These are phyloP conservation scores for Thymelicus sylvestris DNA, from an alignment of 2,888 invertebrate genomes.

Conservation along the genomic window DNA sequence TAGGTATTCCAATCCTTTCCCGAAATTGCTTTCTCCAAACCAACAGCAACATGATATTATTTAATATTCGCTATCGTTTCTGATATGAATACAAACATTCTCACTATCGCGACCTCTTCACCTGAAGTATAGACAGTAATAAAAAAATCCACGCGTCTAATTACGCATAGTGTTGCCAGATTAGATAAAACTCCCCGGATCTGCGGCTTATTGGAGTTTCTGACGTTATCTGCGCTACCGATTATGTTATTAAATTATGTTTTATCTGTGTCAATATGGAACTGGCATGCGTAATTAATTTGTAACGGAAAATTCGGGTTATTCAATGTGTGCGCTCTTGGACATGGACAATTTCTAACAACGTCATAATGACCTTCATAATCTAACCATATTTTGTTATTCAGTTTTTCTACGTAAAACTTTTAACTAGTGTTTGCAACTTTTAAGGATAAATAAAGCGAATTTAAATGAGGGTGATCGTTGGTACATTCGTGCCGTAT, in stretches of 20 bases:
- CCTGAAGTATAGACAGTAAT: conserved; percentile 44
- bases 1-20: too few species aligned
- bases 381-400: too few species aligned
- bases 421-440: too few species aligned
- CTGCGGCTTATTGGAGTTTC: conserved; percentile 26
- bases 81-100: conserved; percentile 56
- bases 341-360: too few species aligned
- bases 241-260: conserved; percentile 62
- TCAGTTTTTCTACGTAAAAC: too few species aligned
- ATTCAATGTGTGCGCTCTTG: too few species aligned
- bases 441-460: too few species aligned
- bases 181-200: conserved; percentile 57
- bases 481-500: too few species aligned
- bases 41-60: background rate
- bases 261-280: conserved; percentile 42
- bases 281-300: conserved; percentile 17
- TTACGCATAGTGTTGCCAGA: conserved; percentile 70
- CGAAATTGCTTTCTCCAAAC: background rate
- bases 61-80: conserved; percentile 20
- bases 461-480: too few species aligned
- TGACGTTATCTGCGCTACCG: conserved; percentile 57
- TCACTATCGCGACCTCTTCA: conserved; percentile 58
- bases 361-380: too few species aligned
- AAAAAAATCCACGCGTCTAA: conserved; percentile 66
- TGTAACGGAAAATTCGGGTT: conserved; percentile 18